Base-by-base conservation (phyloP, 2,888 invertebrate species). In the Tholera decimalis region DNA sequence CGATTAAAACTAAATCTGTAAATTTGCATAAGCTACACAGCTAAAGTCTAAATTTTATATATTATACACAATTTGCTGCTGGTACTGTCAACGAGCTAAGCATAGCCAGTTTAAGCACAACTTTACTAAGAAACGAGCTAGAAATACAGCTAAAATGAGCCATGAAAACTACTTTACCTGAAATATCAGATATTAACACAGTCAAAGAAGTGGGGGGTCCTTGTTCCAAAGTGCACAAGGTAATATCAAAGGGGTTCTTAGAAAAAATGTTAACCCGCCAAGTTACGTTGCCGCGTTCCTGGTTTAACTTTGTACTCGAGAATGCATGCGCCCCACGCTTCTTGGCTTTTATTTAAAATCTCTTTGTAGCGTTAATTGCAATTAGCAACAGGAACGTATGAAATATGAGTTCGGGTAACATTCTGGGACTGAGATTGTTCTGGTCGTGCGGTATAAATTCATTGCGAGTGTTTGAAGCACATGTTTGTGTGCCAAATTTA, bases 201-300 rank as follows among this genome's bases (percentile, higher is more conserved):
- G 4, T 9, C 2, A 26, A 18, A 49, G 26, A 22, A 15, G 20
- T 47, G 71, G 73, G 46, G n/a, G 78, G 73, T 62, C 55, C 37
- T 20, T 0, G 5, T 15, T 15, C 33, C 28, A 7, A 13, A 46
- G 7, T 4, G 24, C 15, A 26, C 18, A 53, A 44, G 20, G 54
- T 26, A 30, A 11, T 37, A 35, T 43, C 41, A 55, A 55, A 37
- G 33, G 28, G 20, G 18, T 76, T 76, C 77, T 18, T 5, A 43
- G 78, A 77, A 80, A 80, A 80, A 80, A 57, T 57, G 24, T 77
- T 57, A 80, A 60, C 50, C 57, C 20, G 66, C 66, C 50, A 49
- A 63, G 46, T 60, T 51, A 28, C 50, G 22, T 44, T 51, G 8
- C 28, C 26, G 47, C 43, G 43, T 62, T 77, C 44, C 44, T 46